phyloP scores from a whole-genome alignment of 2,113 vertebrate genomes.

The Herpailurus yagouaroundi region DNA sequence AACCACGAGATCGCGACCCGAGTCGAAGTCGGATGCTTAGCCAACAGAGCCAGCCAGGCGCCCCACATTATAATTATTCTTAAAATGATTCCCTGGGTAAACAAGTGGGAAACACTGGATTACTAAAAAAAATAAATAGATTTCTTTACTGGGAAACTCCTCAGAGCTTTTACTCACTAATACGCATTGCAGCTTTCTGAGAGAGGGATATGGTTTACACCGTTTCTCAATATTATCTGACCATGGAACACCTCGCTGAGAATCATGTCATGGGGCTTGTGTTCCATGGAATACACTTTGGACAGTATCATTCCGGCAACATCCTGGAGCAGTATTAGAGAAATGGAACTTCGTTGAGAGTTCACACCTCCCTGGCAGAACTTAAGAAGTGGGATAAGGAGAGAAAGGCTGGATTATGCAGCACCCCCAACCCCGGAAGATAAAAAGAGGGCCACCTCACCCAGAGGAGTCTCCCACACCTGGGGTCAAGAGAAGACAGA shows the following conservation, averaged over 20 bases:
- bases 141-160: neutral
- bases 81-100: neutral
- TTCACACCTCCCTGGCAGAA: neutral
- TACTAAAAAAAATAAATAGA: neutral
- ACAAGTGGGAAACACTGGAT: neutral
- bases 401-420: neutral
- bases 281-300: neutral
- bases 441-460: neutral
- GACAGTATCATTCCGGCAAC: neutral
- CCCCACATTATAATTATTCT: neutral
- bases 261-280: neutral
- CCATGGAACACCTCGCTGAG: neutral
- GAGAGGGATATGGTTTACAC: neutral
- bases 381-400: neutral
- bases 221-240: neutral
- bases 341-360: neutral
- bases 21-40: too few relatives aligned
- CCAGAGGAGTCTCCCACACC: neutral
- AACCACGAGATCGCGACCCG: too few relatives aligned
- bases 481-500: neutral
- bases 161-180: neutral
- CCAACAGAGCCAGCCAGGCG: too few relatives aligned
- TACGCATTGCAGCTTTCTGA: neutral
- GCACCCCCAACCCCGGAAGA: neutral
- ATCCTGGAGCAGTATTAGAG: neutral